Base-by-base conservation (phyloP, 2,113 vertebrate species). In the Sceloporus tristichus region DNA sequence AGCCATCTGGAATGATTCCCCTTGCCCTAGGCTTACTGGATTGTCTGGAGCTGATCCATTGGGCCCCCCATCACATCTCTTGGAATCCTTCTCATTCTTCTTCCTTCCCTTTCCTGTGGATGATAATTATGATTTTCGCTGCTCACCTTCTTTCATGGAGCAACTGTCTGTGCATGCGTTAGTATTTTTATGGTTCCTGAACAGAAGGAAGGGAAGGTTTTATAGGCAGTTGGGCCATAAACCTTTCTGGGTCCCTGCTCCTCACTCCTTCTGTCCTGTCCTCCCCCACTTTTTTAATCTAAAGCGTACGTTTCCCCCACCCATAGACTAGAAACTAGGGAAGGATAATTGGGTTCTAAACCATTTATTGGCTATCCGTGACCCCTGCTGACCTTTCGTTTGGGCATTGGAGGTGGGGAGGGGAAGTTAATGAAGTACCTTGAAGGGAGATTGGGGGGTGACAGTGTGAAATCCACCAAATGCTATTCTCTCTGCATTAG, bases 141-240 rank as follows among this genome's bases (percentile, higher is more conserved):
- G 95, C 96, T 96, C 96, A 96, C 97, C 94, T 82, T 95, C 95
- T 96, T 95, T 96, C 95, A 96, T 95, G 95, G 95, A 95, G 96
- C 86, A 87, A 90, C 91, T 87, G 89, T 71, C 65, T 95, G 96
- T 73, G 59, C 59, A 62, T 62, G 59, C 59, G 81, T 59, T 77
- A 84, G 81, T 88, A 83, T 92, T 96, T 98, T 98, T 98, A 98
- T 98, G 98, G 97, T 97, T 97, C 97, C 97, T 98, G 96, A 97
- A 97, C 97, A 97, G 97, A 97, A 98, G 97, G 96, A 97, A 97
- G 97, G 97, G 95, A 96, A 96, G 97, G 97, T 97, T 98, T 98
- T 98, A 98, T 97, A 97, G 98, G 97, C 97, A 96, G 97, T 98
- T 97, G 97, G 98, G 97, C 97, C 98, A 98, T 98, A 98, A 98